Evolutionary conservation across 2,888 invertebrate genomes (phyloP).

Genomic region (Polyploca ridens): DNA sequence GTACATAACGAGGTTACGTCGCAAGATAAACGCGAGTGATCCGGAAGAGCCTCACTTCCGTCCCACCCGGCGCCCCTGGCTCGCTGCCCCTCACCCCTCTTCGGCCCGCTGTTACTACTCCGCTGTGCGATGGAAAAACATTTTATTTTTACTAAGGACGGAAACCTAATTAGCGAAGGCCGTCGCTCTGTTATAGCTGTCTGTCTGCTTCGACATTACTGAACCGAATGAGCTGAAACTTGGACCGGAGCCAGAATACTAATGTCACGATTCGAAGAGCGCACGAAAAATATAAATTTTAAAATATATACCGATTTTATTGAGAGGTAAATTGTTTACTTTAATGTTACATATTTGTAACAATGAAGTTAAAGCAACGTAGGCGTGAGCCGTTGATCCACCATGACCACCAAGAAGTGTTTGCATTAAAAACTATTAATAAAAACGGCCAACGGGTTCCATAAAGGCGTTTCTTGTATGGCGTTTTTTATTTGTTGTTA

Average conservation of each 20-base stretch:
- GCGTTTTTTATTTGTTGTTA: too few relatives aligned
- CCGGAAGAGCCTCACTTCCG: not conserved
- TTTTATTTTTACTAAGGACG: not conserved
- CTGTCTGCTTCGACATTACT: not conserved
- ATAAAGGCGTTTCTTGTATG: too few relatives aligned
- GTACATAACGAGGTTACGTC: not conserved
- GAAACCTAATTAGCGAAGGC: slow-evolving; percentile 3
- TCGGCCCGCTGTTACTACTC: not conserved
- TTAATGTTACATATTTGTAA: not conserved
- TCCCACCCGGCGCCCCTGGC: not conserved
- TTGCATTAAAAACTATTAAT: too few relatives aligned
- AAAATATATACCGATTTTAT: not conserved
- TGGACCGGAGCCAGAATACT: slow-evolving; percentile 1
- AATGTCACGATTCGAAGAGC: not conserved
- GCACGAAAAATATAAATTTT: not conserved
- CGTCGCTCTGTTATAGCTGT: not conserved
- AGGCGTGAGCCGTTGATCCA: too few relatives aligned
- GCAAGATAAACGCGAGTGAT: slow-evolving; percentile 5
- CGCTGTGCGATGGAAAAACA: not conserved
- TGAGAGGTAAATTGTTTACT: not conserved
- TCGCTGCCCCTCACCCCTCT: not conserved
- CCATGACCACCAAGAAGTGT: too few relatives aligned
- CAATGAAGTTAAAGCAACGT: too few relatives aligned
- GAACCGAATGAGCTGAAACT: slow-evolving; percentile 3
- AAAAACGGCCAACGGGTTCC: too few relatives aligned